phyloP scores from a whole-genome alignment of 1,140 invertebrate species.

The Lepidurus apus region DNA sequence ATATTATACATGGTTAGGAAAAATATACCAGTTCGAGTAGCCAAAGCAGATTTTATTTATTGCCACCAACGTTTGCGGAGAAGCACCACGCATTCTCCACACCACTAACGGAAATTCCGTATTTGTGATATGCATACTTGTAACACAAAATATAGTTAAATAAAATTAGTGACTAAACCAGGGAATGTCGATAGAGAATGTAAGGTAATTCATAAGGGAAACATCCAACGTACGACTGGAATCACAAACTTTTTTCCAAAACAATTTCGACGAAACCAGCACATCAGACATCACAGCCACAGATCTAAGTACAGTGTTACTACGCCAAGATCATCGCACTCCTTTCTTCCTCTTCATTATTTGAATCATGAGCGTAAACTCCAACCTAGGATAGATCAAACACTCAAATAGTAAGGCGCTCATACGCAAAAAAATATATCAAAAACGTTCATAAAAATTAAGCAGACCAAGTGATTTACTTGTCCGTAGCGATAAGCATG shows the following conservation, averaged over 20 bases:
- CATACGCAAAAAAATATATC: constrained; percentile 7
- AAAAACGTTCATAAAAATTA: constrained; percentile 23
- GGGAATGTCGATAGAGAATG: background rate
- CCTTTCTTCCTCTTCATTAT: constrained; percentile 34
- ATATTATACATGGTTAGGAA: background rate
- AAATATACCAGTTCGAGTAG: background rate
- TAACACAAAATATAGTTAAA: background rate
- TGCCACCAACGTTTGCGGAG: background rate
- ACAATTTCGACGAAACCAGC: background rate
- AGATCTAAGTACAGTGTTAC: constrained; percentile 15
- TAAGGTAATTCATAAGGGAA: background rate
- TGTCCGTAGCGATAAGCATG: no score
- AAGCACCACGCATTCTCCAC: background rate
- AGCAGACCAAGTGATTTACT: background rate
- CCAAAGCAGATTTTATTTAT: background rate
- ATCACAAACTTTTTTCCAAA: no score
- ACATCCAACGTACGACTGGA: no score
- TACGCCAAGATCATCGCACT: constrained; percentile 24
- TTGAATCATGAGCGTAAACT: constrained; percentile 37
- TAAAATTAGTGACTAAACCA: background rate
- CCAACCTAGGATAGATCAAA: constrained; percentile 34
- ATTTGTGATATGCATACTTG: background rate
- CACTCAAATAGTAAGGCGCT: background rate
- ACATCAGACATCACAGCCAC: background rate
- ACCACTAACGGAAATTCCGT: background rate